A percentile compares a stretch with the other conserved stretches of the same genome.
These are phyloP conservation scores for Mareca penelope DNA, from an alignment of 2,797 vertebrate species.

Conservation along the genomic window DNA sequence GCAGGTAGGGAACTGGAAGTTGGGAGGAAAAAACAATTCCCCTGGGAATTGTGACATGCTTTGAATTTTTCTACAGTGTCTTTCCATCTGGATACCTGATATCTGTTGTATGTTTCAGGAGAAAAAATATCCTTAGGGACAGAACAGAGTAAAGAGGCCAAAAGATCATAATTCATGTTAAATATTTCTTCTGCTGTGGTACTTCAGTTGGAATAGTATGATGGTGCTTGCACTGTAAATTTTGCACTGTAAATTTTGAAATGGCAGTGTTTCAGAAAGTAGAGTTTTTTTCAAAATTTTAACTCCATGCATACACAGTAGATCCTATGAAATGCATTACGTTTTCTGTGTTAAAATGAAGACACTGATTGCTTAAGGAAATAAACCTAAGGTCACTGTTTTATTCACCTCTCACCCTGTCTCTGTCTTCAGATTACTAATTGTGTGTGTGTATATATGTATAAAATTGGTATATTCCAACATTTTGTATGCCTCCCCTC, in stretches of 20 bases:
- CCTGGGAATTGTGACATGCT: not conserved
- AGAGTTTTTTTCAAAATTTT: not conserved
- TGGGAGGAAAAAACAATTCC: not conserved
- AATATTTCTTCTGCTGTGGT: not conserved
- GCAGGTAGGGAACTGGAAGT: not conserved
- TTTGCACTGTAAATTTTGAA: not conserved
- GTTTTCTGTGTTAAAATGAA: not conserved
- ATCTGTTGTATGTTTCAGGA: not conserved
- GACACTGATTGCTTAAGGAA: not conserved
- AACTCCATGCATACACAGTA: rapidly evolving
- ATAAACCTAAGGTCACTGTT: not conserved
- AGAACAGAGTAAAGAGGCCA: not conserved
- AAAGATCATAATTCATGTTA: not conserved
- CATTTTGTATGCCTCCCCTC: not conserved
- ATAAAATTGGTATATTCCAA: not conserved
- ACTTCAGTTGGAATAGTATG: not conserved
- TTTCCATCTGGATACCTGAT: not conserved
- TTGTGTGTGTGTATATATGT: not conserved
- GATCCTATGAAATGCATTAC: not conserved
- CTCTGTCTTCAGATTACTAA: not conserved
- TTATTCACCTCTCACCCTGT: not conserved
- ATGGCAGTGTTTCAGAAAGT: not conserved
- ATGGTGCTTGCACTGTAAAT: not conserved
- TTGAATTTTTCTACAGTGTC: not conserved
- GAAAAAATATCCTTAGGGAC: not conserved